Evolutionary conservation across 1,140 invertebrate species (phyloP), one percentile per base, ranked within the genome.

Genomic region (Microplitis mediator): DNA sequence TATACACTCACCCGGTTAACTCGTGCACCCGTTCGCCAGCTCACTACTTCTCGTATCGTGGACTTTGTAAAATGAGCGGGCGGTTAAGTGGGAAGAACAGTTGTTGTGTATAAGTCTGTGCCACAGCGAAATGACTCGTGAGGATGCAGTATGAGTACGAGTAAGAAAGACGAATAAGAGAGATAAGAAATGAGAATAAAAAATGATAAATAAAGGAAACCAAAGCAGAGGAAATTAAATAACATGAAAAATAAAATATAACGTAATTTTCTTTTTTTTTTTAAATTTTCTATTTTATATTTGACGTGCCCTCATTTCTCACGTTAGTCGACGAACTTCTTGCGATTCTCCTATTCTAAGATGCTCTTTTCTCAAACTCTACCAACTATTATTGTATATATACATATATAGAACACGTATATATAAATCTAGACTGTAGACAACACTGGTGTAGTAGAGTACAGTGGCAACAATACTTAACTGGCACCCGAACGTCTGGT

Each of bases 61-160:
- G 63, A 65, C 63, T 65, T 65, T 65, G 45, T 39, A 23, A 50
- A 65, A 65, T 51, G 63, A 65, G 45, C 45, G 39, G 45, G 63
- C 9, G 32, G 32, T 45, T 45, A 45, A 45, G 39, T 45, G 8
- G 39, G 39, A 45, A 45, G 39, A 8, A 45, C 39, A 45, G 39
- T 45, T 45, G 11, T 11, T 23, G 23, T 23, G 23, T 23, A 23
- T 23, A 23, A 23, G 23, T 23, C 23, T 23, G 23, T 23, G 23
- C 23, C 23, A 34, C 14, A 36, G 34, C 31, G 13, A 16, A 39
- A n/a, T 32, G 9, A 6, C 2, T 39, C 3, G 35, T 45, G 11
- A 31, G 14, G 54, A 58, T 5, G 3, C 8, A 58, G 6, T 14
- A 6, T 23, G 23, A 23, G 23, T 23, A 23, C 23, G 2, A 23